phyloP scores from a whole-genome alignment of 1,140 invertebrate species.

The Drosophila kikkawai region DNA sequence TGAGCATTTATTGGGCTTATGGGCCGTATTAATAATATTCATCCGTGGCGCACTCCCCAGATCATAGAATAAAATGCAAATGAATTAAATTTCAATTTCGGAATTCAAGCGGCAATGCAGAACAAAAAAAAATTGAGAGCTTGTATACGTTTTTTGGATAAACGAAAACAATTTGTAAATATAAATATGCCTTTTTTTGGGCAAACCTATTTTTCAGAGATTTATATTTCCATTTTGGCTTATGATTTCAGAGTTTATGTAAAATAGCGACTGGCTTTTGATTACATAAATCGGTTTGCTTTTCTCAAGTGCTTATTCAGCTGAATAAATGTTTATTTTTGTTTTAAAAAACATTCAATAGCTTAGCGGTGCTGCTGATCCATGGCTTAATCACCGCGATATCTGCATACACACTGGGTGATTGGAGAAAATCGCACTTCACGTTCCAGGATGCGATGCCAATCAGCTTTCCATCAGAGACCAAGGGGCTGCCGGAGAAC shows the following conservation, averaged over 20 bases:
- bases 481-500: constrained; percentile 27
- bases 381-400: constrained; percentile 11
- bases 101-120: neutral
- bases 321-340: neutral
- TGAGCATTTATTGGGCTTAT: constrained; percentile 77
- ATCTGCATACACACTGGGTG: constrained; percentile 30
- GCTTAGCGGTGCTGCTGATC: constrained; percentile 11
- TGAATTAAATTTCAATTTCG: constrained; percentile 78
- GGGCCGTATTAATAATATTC: constrained; percentile 81
- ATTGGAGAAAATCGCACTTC: constrained; percentile 3
- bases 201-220: neutral
- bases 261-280: neutral
- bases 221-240: neutral
- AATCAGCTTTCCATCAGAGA: constrained; percentile 22
- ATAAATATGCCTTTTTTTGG: constrained; percentile 12
- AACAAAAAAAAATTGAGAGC: neutral
- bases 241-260: neutral
- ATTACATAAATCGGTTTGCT: neutral
- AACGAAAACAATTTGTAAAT: constrained; percentile 36
- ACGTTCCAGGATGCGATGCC: constrained; percentile 31
- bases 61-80: constrained; percentile 63
- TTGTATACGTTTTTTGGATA: constrained; percentile 2
- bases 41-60: constrained; percentile 39
- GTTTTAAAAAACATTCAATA: neutral
- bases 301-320: neutral